Base-by-base conservation (phyloP, 2,797 vertebrate species). In the Galago senegalensis region DNA sequence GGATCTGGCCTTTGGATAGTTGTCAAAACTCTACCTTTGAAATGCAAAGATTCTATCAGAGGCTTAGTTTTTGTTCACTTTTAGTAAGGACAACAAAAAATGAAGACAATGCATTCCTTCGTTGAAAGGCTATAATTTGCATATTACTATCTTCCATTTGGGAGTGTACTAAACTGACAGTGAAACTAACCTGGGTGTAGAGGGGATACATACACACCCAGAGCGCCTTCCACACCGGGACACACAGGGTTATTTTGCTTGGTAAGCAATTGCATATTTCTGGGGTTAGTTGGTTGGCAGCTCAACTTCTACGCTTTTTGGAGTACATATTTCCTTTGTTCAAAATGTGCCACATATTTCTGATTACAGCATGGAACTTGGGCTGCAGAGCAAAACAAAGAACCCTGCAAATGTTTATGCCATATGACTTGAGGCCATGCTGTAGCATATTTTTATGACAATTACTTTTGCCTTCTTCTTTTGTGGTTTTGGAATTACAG, bases 241-340 rank as follows among this genome's bases (percentile, higher is more conserved):
- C 87, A 89, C 40, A 69, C 80, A 95, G 40, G 56, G 34, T 7
- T 65, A 25, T 60, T 92, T 65, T 92, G 63, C 70, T 63, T 76
- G 40, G 81, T 91, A 94, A 94, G 72, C 60, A 70, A 58, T 21
- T 79, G n/a, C 83, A 80, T 49, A 29, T 92, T 93, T 94, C 63
- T 76, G 86, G 83, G 73, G 43, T 92, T 96, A 86, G 60, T 90
- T 96, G 72, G 72, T 91, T 92, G 73, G 81, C 92, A 92, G 77
- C 16, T 92, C 81, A 75, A 73, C 23, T 77, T 83, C 73, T 65
- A 25, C 53, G 75, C 83, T 94, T 95, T 76, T 87, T 72, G 93
- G 89, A 53, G 70, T 63, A 95, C 21, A 63, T 75, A 92, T 79
- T 96, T 95, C 53, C 90, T 97, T 97, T 97, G 95, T 94, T 97